phyloP scores from a whole-genome alignment of 2,888 invertebrate species.

The Rhagonycha lutea region DNA sequence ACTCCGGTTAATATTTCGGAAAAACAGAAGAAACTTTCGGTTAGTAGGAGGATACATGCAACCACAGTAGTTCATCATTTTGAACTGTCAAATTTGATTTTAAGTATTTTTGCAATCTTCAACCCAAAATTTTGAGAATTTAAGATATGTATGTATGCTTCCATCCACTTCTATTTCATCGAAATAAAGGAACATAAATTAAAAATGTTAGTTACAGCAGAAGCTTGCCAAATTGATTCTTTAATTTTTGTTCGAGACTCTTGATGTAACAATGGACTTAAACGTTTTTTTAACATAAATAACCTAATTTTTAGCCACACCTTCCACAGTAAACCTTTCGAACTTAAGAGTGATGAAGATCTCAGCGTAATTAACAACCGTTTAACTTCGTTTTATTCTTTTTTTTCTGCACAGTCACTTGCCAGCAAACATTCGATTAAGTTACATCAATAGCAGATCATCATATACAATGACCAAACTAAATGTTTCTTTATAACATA shows the following conservation, averaged over 20 bases:
- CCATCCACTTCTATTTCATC: background rate
- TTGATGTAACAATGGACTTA: background rate
- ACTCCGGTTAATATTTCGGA: constrained; percentile 26
- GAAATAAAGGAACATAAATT: background rate
- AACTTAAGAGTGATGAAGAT: constrained; percentile 33
- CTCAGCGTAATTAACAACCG: constrained; percentile 40
- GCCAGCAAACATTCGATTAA: constrained; percentile 42
- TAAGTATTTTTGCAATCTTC: background rate
- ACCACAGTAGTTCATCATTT: background rate
- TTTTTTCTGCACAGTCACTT: constrained; percentile 38
- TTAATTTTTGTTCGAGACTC: background rate
- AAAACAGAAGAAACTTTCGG: constrained; percentile 26
- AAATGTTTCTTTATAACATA: constrained; percentile 26
- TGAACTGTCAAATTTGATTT: background rate
- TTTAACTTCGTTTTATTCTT: constrained; percentile 39
- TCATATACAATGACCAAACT: constrained; percentile 38
- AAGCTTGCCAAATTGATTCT: background rate
- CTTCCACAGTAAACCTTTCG: constrained; percentile 6
- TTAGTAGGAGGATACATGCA: constrained; percentile 8
- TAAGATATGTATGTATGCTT: background rate
- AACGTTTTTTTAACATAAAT: background rate
- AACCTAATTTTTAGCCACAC: constrained; percentile 3
- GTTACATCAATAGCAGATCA: constrained; percentile 39
- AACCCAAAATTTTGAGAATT: background rate
- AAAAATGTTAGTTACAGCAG: background rate